phyloP scores from a whole-genome alignment of 2,888 invertebrate species.

The Rhagium mordax region DNA sequence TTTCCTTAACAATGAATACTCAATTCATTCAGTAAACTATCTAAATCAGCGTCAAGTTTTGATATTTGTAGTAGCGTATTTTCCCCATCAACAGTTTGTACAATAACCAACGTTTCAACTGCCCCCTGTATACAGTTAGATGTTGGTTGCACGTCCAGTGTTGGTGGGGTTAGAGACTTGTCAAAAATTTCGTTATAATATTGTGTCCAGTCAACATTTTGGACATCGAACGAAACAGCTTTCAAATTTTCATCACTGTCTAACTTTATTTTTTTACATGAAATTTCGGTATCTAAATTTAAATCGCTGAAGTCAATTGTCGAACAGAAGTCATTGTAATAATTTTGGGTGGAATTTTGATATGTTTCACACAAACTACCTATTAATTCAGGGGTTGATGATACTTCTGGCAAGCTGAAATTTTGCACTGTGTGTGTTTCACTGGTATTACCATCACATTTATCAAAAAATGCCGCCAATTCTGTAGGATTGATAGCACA shows the following conservation, averaged over 20 bases:
- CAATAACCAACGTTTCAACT: neutral
- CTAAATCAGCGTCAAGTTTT: neutral
- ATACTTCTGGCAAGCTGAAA: neutral
- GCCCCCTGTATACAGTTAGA: neutral
- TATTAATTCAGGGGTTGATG: neutral
- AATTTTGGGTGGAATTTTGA: neutral
- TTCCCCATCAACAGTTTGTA: neutral
- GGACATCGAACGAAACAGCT: neutral
- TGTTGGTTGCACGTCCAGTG: neutral
- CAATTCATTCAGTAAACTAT: neutral
- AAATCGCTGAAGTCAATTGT: neutral
- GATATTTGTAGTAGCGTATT: neutral
- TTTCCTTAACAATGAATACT: neutral
- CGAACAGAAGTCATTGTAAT: neutral
- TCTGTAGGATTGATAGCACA: neutral
- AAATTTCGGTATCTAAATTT: neutral
- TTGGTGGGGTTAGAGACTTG: neutral
- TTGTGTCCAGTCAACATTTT: neutral
- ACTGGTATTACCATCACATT: neutral
- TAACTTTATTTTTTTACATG: neutral
- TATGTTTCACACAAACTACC: neutral
- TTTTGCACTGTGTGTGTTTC: neutral
- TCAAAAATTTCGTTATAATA: neutral
- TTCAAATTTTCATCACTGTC: neutral
- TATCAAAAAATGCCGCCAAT: neutral